Evolutionary conservation across 2,113 vertebrate species (phyloP).

Genomic region (Chaetura pelagica): DNA sequence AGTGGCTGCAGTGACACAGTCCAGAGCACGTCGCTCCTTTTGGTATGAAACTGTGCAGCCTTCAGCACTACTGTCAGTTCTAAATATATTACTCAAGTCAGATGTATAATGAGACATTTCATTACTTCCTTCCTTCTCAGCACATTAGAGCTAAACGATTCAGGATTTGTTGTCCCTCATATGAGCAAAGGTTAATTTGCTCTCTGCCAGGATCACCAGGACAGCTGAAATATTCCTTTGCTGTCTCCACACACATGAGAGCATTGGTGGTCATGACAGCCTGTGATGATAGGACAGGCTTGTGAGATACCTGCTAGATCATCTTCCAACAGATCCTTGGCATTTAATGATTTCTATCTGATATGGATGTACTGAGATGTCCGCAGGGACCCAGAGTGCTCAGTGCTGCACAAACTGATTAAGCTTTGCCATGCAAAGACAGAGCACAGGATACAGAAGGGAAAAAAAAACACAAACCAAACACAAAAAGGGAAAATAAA

Average conservation of each 20-base stretch:
- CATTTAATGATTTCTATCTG: background rate
- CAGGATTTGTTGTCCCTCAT: background rate
- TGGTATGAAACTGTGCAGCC: background rate
- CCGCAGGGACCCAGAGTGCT: background rate
- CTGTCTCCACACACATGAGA: background rate
- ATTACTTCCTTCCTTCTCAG: constrained; percentile 54
- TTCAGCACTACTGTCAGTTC: background rate
- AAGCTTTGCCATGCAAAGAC: background rate
- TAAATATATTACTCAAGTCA: background rate
- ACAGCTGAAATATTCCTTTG: background rate
- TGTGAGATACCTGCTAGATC: background rate
- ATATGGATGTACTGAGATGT: background rate
- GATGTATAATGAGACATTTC: constrained; percentile 21
- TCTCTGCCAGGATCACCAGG: background rate
- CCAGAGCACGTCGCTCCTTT: background rate
- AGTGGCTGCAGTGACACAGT: background rate
- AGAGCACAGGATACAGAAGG: background rate
- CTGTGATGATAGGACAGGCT: background rate
- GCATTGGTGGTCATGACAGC: background rate
- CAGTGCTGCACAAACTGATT: background rate
- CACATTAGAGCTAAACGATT: background rate
- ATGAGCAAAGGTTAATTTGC: constrained; percentile 6
- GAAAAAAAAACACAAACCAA: no score
- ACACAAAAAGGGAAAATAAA: no score
- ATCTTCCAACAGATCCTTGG: background rate